A percentile compares a stretch with the other conserved stretches of the same genome.
phyloP scores from a whole-genome alignment of 2,888 invertebrate genomes.

The Diaprepes abbreviatus region DNA sequence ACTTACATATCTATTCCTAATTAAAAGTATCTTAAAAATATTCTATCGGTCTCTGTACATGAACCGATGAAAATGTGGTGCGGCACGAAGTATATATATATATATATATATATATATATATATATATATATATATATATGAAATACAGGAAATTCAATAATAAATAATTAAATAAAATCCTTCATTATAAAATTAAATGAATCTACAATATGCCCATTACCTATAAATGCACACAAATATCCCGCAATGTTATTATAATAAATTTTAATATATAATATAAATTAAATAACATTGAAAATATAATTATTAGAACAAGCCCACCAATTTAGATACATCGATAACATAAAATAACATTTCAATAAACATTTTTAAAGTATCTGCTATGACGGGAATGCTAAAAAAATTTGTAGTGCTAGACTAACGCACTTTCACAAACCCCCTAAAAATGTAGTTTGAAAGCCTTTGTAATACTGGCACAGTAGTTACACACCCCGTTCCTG shows the following conservation, averaged over 20 bases:
- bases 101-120: too few relatives aligned
- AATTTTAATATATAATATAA: constrained; percentile 49
- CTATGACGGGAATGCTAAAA: background rate
- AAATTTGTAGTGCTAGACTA: constrained; percentile 14
- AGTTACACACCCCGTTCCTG: constrained; percentile 8
- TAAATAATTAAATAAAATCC: too few relatives aligned
- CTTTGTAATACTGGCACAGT: constrained; percentile 30
- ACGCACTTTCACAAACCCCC: constrained; percentile 23
- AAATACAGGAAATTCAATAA: too few relatives aligned
- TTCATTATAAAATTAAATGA: background rate
- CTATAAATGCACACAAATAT: background rate
- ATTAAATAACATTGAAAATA: constrained; percentile 53
- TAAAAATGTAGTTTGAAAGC: constrained; percentile 24
- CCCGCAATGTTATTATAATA: background rate
- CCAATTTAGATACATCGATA: background rate
- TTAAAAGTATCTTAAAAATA: too few relatives aligned
- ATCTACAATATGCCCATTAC: background rate
- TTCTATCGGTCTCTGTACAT: too few relatives aligned
- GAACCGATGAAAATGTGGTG: too few relatives aligned
- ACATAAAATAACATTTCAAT: background rate
- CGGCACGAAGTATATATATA: too few relatives aligned
- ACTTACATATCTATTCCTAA: too few relatives aligned
- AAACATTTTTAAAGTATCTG: background rate
- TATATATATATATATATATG: too few relatives aligned
- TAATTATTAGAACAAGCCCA: background rate